These are phyloP conservation scores for Labeo calbasu DNA, from an alignment of 2,797 vertebrate genomes.

Conservation along the genomic window DNA sequence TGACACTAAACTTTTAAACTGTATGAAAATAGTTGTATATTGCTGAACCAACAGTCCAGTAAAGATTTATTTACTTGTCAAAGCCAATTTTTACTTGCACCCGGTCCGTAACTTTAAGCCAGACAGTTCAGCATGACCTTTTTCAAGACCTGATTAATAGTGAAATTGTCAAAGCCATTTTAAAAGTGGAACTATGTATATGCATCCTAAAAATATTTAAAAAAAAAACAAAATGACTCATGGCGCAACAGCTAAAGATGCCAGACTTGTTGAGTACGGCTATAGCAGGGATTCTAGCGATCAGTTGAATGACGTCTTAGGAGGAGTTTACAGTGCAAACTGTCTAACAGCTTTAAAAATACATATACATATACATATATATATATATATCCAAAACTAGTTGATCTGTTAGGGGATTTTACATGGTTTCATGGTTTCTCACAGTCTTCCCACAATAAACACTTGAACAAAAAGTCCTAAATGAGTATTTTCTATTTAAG, in stretches of 20 bases:
- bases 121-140: conserved; percentile 37
- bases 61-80: conserved; percentile 1
- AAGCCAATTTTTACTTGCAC: conserved; percentile 5
- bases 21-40: neutral
- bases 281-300: neutral
- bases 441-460: neutral
- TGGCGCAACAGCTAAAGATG: neutral
- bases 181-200: neutral
- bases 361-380: too few relatives aligned
- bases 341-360: too few relatives aligned
- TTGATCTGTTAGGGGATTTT: neutral
- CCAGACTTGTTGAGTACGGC: neutral
- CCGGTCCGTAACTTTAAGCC: neutral
- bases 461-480: neutral
- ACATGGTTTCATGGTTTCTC: neutral
- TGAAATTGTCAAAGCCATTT: conserved; percentile 13
- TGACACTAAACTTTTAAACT: neutral
- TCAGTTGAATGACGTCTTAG: neutral
- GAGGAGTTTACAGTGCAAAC: neutral
- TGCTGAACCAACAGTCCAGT: neutral
- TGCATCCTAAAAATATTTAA: neutral
- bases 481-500: neutral
- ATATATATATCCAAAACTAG: too few relatives aligned
- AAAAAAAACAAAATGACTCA: neutral
- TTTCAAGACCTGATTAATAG: conserved; percentile 41